phyloP scores from a whole-genome alignment of 1,140 invertebrate species.

The Meloidogyne exigua region DNA sequence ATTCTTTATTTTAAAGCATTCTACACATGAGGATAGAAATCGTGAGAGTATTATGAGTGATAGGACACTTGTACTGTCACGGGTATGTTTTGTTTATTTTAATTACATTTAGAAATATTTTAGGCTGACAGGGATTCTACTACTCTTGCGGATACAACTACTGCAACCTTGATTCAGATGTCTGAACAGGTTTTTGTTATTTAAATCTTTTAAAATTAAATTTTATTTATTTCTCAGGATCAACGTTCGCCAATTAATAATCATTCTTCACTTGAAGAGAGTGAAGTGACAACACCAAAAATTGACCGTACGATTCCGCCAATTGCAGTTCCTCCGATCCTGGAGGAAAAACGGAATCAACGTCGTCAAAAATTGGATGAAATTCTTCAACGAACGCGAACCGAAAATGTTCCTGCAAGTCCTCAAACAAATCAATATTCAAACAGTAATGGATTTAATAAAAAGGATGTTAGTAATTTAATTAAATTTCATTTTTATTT shows the following conservation, averaged over 20 bases:
- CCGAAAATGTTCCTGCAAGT: not conserved
- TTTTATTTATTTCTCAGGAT: not conserved
- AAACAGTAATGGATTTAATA: no score
- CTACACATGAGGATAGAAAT: not conserved
- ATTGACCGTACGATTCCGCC: constrained; percentile 4
- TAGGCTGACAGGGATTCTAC: not conserved
- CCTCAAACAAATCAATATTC: no score
- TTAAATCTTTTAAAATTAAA: not conserved
- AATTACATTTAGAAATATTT: not conserved
- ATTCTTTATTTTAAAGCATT: not conserved
- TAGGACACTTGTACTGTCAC: not conserved
- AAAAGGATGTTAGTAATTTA: not conserved
- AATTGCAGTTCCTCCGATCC: not conserved
- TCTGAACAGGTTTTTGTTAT: not conserved
- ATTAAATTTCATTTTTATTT: not conserved
- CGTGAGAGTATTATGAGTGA: not conserved
- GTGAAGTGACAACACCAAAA: not conserved
- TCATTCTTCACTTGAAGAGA: constrained; percentile 10
- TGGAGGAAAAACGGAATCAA: constrained; percentile 27
- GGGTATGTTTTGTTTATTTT: not conserved
- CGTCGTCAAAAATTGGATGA: constrained; percentile 34
- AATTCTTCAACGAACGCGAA: constrained; percentile 38
- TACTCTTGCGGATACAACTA: not conserved
- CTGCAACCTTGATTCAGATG: not conserved
- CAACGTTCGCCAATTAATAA: constrained; percentile 11